A percentile compares a stretch with the other conserved stretches of the same genome.
phyloP scores from a whole-genome alignment of 2,888 invertebrate genomes.

The Tortricodes alternella region DNA sequence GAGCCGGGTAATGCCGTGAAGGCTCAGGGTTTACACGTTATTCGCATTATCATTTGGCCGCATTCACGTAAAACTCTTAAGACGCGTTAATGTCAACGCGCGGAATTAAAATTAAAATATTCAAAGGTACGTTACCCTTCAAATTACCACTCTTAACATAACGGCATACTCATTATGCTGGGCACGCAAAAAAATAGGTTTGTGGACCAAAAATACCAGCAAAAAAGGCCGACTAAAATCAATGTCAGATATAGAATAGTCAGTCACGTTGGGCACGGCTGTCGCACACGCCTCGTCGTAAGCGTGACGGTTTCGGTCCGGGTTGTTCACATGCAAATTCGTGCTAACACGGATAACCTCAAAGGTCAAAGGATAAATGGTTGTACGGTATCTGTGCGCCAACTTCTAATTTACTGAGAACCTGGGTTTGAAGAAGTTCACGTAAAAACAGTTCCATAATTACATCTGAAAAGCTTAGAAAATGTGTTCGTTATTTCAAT shows the following conservation, averaged over 20 bases:
- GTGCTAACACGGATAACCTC: conserved; percentile 37
- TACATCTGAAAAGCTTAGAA: no score
- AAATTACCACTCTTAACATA: conserved; percentile 10
- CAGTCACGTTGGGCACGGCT: conserved; percentile 40
- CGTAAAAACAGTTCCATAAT: no score
- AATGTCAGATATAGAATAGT: conserved; percentile 32
- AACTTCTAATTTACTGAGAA: conserved; percentile 4
- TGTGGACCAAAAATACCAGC: conserved; percentile 5
- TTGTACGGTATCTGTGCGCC: not conserved
- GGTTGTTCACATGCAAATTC: conserved; percentile 45
- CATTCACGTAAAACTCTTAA: not conserved
- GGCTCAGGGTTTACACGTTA: not conserved
- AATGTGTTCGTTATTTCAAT: no score
- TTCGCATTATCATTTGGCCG: not conserved
- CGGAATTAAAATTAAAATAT: conserved; percentile 6
- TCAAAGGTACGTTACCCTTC: conserved; percentile 13
- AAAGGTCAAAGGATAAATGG: conserved; percentile 41
- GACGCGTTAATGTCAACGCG: not conserved
- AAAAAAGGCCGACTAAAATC: conserved; percentile 15
- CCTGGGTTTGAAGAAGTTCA: not conserved
- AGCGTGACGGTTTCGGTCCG: conserved; percentile 29
- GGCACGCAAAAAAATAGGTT: conserved; percentile 10
- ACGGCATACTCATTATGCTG: not conserved
- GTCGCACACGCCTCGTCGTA: conserved; percentile 38
- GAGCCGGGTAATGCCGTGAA: not conserved